These are phyloP conservation scores for Agrochola lychnidis DNA, from an alignment of 2,888 invertebrate species.

Conservation along the genomic window DNA sequence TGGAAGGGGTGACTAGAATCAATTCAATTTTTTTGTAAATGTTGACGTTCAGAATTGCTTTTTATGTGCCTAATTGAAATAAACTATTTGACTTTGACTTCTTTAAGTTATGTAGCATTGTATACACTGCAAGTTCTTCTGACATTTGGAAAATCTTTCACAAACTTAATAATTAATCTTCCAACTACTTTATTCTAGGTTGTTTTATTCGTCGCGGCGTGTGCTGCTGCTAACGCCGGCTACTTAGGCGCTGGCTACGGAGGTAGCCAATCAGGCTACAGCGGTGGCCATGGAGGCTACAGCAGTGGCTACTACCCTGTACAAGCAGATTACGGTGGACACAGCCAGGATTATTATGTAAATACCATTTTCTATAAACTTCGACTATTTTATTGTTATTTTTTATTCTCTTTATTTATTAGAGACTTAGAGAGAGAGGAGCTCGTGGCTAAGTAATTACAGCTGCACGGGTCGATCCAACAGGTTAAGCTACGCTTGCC, in stretches of 20 bases:
- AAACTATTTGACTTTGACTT: too few species aligned
- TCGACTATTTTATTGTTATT: background rate
- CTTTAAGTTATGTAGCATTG: background rate
- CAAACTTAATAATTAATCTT: background rate
- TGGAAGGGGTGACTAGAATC: too few species aligned
- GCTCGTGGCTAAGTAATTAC: too few species aligned
- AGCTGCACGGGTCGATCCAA: too few species aligned
- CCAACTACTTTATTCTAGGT: slow-evolving; percentile 74
- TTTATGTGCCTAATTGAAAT: too few species aligned
- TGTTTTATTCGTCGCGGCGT: slow-evolving; percentile 75
- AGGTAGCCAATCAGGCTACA: slow-evolving; percentile 52
- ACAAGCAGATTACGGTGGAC: slow-evolving; percentile 59
- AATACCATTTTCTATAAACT: slow-evolving; percentile 46
- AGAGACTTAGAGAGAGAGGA: too few species aligned
- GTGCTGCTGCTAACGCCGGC: slow-evolving; percentile 78
- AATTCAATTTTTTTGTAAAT: too few species aligned
- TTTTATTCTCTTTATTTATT: too few species aligned
- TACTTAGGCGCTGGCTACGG: slow-evolving; percentile 73
- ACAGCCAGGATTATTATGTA: slow-evolving; percentile 84
- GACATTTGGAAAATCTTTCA: too few species aligned
- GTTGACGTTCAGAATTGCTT: too few species aligned
- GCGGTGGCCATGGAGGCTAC: slow-evolving; percentile 48
- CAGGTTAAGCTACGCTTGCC: too few species aligned
- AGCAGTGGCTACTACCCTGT: slow-evolving; percentile 64
- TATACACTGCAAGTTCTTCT: too few species aligned